Evolutionary conservation across 2,888 invertebrate genomes (phyloP), one percentile per base, ranked within the genome.

Genomic region (Panopea generosa): DNA sequence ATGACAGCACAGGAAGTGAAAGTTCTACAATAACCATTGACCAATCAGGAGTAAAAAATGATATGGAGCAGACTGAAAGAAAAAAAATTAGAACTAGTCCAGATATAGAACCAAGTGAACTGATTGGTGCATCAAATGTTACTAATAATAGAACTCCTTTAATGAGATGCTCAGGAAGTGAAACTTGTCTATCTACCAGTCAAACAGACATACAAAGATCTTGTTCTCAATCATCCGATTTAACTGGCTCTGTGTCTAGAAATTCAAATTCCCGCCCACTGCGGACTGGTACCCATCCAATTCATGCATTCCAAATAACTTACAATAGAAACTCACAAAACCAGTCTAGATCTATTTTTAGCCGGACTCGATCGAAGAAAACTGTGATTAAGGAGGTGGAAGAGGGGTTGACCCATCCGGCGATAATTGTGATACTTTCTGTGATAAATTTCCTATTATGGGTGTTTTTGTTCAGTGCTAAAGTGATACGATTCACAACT

Each of bases 401-500:
- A 47, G 68, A 73, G 4, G 74, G 68, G 24, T 61, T 76, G 24
- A 77, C 65, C 7, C 74, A 81, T 59, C 81, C 81, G 22, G 69
- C 55, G 2, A 40, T 81, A 26, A 59, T 81, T 40, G 77, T 67
- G n/a, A 65, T 84, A 33, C 67, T 85, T 50, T 77, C 83, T 43
- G 71, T 85, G 59, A 68, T 83, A 61, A 81, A 84, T 60, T 85
- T 85, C 55, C 59, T 84, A 11, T 65, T 85, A 2, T 72, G 79
- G 76, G 66, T 76, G 45, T 73, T 82, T 50, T 59, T 84, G 20
- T 63, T 82, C n/a, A 43, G 61, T n/a, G 65, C 63, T 16, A 77
- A 79, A 68, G 71, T 80, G 29, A n/a, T 76, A 18, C 56, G 85
- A 29, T 56, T 68, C 49, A 61, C 79, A 24, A 80, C 83, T 4